These are phyloP conservation scores for Calameuta idolon DNA, from an alignment of 2,888 invertebrate species.

Conservation along the genomic window DNA sequence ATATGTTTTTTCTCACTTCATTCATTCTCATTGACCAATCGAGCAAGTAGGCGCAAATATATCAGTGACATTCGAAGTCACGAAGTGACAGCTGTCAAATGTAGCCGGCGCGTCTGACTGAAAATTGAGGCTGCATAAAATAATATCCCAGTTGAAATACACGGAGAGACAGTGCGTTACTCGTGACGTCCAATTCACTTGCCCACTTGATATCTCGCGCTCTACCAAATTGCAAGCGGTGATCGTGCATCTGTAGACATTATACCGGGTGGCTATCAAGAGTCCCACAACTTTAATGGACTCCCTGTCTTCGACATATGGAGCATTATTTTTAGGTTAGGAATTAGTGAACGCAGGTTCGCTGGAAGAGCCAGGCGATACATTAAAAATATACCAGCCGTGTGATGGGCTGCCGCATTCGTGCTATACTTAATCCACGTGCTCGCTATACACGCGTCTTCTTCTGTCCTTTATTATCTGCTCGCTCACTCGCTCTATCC, in stretches of 20 bases:
- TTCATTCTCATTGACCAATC: neutral
- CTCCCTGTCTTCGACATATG: neutral
- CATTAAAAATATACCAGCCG: conserved; percentile 15
- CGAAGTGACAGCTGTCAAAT: neutral
- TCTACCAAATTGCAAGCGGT: neutral
- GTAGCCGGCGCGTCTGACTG: neutral
- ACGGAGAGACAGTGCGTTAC: neutral
- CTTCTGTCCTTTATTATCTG: neutral
- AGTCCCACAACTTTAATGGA: neutral
- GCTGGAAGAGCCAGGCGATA: conserved; percentile 2
- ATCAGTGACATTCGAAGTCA: neutral
- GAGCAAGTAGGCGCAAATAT: neutral
- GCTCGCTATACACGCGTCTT: neutral
- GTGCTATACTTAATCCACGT: neutral
- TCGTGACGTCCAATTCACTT: neutral
- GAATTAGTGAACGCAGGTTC: neutral
- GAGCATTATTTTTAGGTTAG: conserved; percentile 4
- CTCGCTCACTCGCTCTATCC: neutral
- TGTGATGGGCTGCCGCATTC: neutral
- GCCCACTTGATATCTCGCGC: neutral
- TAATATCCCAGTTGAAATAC: neutral
- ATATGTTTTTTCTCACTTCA: too few species aligned
- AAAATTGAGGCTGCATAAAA: neutral
- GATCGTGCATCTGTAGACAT: neutral
- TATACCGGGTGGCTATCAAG: neutral